Base-by-base conservation (phyloP, 2,888 invertebrate genomes). In the Caenorhabditis sp. region DNA sequence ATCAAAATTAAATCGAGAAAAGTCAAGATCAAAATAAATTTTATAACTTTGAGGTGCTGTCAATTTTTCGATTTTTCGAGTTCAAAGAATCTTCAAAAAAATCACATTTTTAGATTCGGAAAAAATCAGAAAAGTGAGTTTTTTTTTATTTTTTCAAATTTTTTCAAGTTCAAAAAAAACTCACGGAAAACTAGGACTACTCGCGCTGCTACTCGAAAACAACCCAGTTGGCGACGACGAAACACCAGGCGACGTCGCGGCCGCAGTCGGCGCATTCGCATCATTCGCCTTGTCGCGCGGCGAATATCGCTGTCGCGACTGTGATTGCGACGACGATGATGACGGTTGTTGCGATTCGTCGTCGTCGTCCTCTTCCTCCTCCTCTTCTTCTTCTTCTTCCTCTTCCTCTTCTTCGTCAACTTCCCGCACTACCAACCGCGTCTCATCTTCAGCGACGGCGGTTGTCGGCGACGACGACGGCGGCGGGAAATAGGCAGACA, bases 401-500 rank as follows among this genome's bases (percentile, higher is more conserved):
- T 31, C 31, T 31, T 31, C 31, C n/a, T n/a, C n/a, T n/a, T n/a
- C n/a, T n/a, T n/a, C n/a, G n/a, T n/a, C n/a, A n/a, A n/a, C n/a
- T n/a, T n/a, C n/a, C n/a, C n/a, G n/a, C n/a, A n/a, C n/a, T n/a
- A n/a, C n/a, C n/a, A 54, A 58, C 59, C 59, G 68, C 55, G 43
- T 50, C 12, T 17, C 55, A 24, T 55, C 55, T 23, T 55, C 55
- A 23, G 24, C 19, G 2, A 5, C 23, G 10, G 37, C 14, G 10
- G 37, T 17, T 24, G 24, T 12, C 4, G 24, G 6, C 10, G 31
- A 37, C 12, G 61, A 54, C 53, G 63, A 61, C 58, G 70, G 49
- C 49, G 77, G 70, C 36, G 77, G 59, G 21, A 67, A 66, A 36
- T n/a, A 53, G 10, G 53, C 64, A 24, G 64, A 65, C 66, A 66